Evolutionary conservation across 1,140 invertebrate species (phyloP), one percentile per base, ranked within the genome.

Genomic region (Wasmannia auropunctata): DNA sequence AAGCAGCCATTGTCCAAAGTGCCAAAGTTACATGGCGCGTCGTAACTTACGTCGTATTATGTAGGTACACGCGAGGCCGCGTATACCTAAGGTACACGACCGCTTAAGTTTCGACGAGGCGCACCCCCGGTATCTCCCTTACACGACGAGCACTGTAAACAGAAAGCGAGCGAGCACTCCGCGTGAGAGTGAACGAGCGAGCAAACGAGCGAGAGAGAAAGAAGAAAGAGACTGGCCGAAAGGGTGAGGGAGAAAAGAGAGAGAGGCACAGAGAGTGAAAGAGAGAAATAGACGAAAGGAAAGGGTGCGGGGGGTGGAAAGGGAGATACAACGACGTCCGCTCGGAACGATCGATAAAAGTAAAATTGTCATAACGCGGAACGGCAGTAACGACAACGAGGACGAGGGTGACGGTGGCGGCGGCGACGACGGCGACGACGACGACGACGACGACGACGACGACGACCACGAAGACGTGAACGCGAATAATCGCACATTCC

Each of bases 1-100:
- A 91, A 91, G 88, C 88, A 86, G 88, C 85, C 85, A 91, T 91
- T 91, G 90, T 92, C 91, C 90, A 91, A 92, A 92, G 91, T 92
- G 91, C 87, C 91, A 92, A 92, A 92, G 88, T 92, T 92, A 92
- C 91, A 91, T 87, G 91, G 89, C 86, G 90, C 90, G 88, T 88
- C 90, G 86, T 90, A 91, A 90, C 87, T 91, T 90, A 91, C 90
- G 87, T 88, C 90, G 90, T 91, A 91, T 91, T 91, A 91, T 89
- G 86, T 91, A 91, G 87, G 88, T 88, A 88, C 86, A 88, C 90
- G 88, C 90, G 86, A 91, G 87, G 86, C 75, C 74, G 79, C 87
- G 63, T 90, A 88, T 87, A 91, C 80, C 83, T 83, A 91, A 90
- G 90, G 90, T 91, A 91, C 90, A 91, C 89, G 90, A 91, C 90